A percentile compares a stretch with the other conserved stretches of the same genome.
phyloP scores from a whole-genome alignment of 2,797 vertebrate species.

The Gadopsis bispinosus region DNA sequence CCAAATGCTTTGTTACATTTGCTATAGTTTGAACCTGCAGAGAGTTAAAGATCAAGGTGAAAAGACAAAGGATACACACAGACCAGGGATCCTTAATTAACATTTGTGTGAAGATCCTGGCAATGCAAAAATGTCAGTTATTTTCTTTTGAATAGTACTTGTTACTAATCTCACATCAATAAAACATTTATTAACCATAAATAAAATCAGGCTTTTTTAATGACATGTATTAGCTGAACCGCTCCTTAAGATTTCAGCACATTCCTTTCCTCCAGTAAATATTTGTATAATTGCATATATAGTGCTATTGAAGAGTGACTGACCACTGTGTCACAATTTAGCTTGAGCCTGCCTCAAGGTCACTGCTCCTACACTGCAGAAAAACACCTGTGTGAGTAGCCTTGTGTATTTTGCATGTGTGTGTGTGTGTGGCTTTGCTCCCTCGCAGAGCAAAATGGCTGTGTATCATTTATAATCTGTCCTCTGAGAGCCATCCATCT shows the following conservation, averaged over 20 bases:
- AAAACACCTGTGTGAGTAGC: conserved; percentile 65
- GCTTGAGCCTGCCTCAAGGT: conserved; percentile 68
- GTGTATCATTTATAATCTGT: conserved; percentile 83
- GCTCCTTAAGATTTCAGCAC: conserved; percentile 18
- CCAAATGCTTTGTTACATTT: background rate
- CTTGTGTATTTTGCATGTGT: conserved; percentile 34
- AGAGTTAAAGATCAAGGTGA: background rate
- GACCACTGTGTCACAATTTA: conserved; percentile 41
- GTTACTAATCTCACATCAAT: conserved; percentile 9
- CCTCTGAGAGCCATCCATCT: conserved; percentile 73
- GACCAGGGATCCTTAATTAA: background rate
- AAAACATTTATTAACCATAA: background rate
- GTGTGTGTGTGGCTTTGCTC: conserved; percentile 47
- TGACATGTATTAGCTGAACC: conserved; percentile 13
- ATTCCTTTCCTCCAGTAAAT: conserved; percentile 27
- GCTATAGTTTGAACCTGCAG: background rate
- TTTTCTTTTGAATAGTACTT: conserved; percentile 6
- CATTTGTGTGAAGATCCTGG: background rate
- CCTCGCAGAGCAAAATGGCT: conserved; percentile 72
- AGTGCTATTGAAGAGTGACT: conserved; percentile 42
- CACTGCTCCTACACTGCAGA: conserved; percentile 60
- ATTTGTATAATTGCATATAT: conserved; percentile 40
- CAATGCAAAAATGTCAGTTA: background rate
- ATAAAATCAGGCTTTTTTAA: conserved; percentile 4
- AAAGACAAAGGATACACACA: conserved; percentile 1